Conservation (phyloP, 30 jellyfish, hydroid and myxozoan genomes). For the Rhopilema esculentum region DNA sequence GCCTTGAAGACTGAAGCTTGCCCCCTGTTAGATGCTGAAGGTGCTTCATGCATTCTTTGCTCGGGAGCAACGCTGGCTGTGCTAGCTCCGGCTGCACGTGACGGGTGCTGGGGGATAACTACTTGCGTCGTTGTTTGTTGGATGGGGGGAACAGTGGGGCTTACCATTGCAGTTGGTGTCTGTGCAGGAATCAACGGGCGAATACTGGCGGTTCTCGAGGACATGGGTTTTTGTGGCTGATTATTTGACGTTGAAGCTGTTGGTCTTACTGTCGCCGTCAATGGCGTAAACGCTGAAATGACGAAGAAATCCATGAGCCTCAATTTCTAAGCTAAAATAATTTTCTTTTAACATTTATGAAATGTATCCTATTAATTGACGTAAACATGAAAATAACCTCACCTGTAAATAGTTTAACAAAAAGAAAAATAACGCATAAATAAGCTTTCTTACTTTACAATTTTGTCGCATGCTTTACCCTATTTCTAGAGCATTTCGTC, state of each 20-base stretch:
- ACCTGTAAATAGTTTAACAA: too few relatives aligned
- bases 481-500: too few relatives aligned
- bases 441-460: too few relatives aligned
- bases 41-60: slow-evolving; percentile 59
- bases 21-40: slow-evolving; percentile 57
- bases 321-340: too few relatives aligned
- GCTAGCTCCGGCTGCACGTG: slow-evolving; percentile 22
- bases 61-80: slow-evolving; percentile 10
- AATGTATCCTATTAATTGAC: too few relatives aligned
- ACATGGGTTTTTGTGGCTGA: slow-evolving; percentile 67
- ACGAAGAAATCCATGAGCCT: background rate
- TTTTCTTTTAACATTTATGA: too few relatives aligned
- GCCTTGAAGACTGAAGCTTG: slow-evolving; percentile 75
- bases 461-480: too few relatives aligned
- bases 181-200: slow-evolving; percentile 86
- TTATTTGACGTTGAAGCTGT: slow-evolving; percentile 79
- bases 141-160: slow-evolving; percentile 94
- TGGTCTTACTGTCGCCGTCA: slow-evolving; percentile 98
- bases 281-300: slow-evolving; percentile 77
- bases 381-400: too few relatives aligned
- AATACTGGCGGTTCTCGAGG: slow-evolving; percentile 94
- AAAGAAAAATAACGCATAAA: too few relatives aligned
- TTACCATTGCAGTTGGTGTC: slow-evolving; percentile 98
- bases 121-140: slow-evolving; percentile 66
- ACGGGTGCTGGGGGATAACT: slow-evolving; percentile 40